Evolutionary conservation across 2,888 invertebrate species (phyloP), one percentile per base, ranked within the genome.

Genomic region (Portevinia maculata): DNA sequence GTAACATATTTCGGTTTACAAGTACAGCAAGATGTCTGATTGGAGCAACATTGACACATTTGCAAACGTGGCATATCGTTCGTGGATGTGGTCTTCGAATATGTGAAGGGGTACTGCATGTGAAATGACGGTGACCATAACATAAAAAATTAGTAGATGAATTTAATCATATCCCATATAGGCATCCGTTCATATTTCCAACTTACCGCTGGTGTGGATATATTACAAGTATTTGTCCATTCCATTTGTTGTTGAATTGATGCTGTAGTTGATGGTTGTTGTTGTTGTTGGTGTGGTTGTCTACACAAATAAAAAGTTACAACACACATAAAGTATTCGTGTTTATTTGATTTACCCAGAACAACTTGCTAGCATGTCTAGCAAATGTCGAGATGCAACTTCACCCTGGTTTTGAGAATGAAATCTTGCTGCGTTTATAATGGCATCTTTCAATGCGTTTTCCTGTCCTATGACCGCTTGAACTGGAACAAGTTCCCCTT

Each of bases 31-130:
- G 64, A 75, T 1, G 48, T 6, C 39, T 74, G 53, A 11, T 52
- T 53, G 46, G 60, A 65, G 28, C 32, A 55, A n/a, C 37, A n/a
- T 41, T 8, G 7, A 4, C 11, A 1, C 13, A n/a, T 21, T 37
- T n/a, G 7, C 21, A 1, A n/a, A 3, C 28, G n/a, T 17, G 62
- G 52, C 24, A 87, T 67, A 5, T 76, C 87, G 6, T 64, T 78
- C 3, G 87, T 88, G 0, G 88, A 88, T 9, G 89, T 90, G 9
- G 71, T 74, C 9, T 55, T 48, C 4, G 79, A 85, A 44, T 85
- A 86, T 7, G 73, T 60, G 1, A 87, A 53, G 1, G 87, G 86
- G 73, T 84, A 86, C 84, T 87, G 32, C 0, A 39, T 37, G n/a
- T n/a, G 1, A 52, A n/a, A 48, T n/a, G n/a, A n/a, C n/a, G n/a